Evolutionary conservation across 2,113 vertebrate genomes (phyloP).

Genomic region (Cnemophilus loriae): DNA sequence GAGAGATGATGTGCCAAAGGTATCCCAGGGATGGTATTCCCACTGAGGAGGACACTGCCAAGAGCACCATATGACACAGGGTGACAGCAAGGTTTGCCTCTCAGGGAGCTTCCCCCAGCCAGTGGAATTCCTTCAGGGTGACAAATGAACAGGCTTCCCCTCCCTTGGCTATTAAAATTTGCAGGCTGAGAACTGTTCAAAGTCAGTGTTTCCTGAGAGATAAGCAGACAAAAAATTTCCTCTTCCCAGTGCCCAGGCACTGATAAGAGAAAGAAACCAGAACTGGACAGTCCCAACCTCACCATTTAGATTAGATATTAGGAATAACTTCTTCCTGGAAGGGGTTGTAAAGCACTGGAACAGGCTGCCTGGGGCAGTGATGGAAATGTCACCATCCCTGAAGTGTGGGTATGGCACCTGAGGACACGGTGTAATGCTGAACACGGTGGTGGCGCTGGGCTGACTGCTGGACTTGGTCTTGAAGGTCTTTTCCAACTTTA

Average conservation of each 20-base stretch:
- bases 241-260: not conserved
- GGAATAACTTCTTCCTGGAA: not conserved
- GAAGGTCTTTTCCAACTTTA: not conserved
- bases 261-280: not conserved
- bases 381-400: not conserved
- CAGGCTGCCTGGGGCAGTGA: not conserved
- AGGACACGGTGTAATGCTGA: not conserved
- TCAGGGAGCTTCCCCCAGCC: not conserved
- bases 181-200: not conserved
- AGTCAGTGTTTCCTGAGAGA: not conserved
- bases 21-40: no score
- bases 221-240: not conserved
- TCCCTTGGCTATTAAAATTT: not conserved
- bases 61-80: fast-evolving
- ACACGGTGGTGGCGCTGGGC: not conserved
- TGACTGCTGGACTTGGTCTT: not conserved
- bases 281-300: not conserved
- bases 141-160: not conserved
- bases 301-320: not conserved
- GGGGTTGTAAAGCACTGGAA: not conserved
- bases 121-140: not conserved
- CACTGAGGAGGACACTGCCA: not conserved
- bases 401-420: not conserved
- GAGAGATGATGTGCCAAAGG: not conserved
- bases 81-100: not conserved